Evolutionary conservation across 2,888 invertebrate species (phyloP), one percentile per base, ranked within the genome.

Genomic region (Eupithecia inturbata): DNA sequence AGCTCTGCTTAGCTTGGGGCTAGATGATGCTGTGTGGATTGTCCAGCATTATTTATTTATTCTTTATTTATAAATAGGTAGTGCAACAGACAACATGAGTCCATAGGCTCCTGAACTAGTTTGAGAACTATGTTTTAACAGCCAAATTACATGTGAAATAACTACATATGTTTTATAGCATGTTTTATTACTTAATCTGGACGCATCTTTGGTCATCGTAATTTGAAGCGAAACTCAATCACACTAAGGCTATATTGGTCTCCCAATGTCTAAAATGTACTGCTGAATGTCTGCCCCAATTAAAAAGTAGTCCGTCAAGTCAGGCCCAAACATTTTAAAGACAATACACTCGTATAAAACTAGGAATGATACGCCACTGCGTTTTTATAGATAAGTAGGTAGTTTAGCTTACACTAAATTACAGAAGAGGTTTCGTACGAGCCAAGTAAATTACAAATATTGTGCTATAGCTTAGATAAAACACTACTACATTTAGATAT

Each of bases 311-410:
- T 68, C 57, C 16, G 45, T 71, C 53, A 39, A 22, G 39, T 70
- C 49, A 16, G 76, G 80, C 78, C 80, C 70, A 77, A 72, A 81
- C 70, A 79, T 75, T 78, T 75, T 74, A 73, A 77, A 76, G 70
- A 75, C 69, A 74, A 66, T 67, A 70, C 70, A 74, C 49, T 68
- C 53, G 12, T 66, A 67, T 68, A 80, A 80, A 75, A 82, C 74
- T 83, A 87, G 85, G 86, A 85, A 87, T 85, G 85, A 84, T 82
- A 84, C 81, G 80, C 81, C 74, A 77, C 73, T 70, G 78, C 72
- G 71, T 73, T 31, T 68, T 76, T 70, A 75, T 68, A 39, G n/a
- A 53, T 62, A 73, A 75, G 79, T 76, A 83, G 68, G 49, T 70
- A 83, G 71, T 80, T 64, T 82, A 78, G 71, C 70, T 69, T 77